Evolutionary conservation across 2,888 invertebrate species (phyloP).

Genomic region (Gymnoscelis rufifasciata): DNA sequence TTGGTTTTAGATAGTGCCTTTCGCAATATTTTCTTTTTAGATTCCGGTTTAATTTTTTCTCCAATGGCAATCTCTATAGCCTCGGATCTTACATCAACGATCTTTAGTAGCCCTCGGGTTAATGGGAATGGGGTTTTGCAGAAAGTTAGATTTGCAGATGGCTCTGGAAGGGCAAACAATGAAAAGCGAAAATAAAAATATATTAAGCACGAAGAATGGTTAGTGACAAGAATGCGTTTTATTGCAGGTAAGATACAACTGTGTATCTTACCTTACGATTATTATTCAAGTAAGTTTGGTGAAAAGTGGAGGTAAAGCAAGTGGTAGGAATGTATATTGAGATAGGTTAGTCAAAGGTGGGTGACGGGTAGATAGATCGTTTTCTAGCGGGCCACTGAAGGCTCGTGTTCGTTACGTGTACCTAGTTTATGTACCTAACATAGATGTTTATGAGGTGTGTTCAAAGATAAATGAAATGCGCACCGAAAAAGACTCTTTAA

Average conservation of each 20-base stretch:
- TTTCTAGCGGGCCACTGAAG: neutral
- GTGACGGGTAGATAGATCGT: constrained; percentile 7
- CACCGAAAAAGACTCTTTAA: constrained; percentile 51
- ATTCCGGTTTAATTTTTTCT: constrained; percentile 26
- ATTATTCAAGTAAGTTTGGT: too few relatives aligned
- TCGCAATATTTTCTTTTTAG: constrained; percentile 27
- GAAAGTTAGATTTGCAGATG: constrained; percentile 53
- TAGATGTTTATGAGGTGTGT: constrained; percentile 14
- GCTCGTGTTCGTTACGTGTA: neutral
- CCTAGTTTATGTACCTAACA: constrained; percentile 2
- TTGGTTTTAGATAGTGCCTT: constrained; percentile 29
- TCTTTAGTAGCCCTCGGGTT: constrained; percentile 65
- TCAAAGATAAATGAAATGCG: constrained; percentile 68
- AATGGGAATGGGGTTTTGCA: constrained; percentile 65
- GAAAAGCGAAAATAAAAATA: constrained; percentile 60
- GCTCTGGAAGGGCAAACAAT: constrained; percentile 70
- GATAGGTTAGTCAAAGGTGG: constrained; percentile 6
- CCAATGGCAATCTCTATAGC: constrained; percentile 26
- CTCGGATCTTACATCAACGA: constrained; percentile 34
- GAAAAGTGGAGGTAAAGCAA: constrained; percentile 8
- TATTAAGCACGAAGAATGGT: constrained; percentile 48
- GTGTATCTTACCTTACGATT: too few relatives aligned
- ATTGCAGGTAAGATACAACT: constrained; percentile 4
- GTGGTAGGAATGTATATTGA: constrained; percentile 12
- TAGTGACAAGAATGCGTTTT: constrained; percentile 33